Base-by-base conservation (phyloP, 2,888 invertebrate genomes). In the Parnassius apollo region DNA sequence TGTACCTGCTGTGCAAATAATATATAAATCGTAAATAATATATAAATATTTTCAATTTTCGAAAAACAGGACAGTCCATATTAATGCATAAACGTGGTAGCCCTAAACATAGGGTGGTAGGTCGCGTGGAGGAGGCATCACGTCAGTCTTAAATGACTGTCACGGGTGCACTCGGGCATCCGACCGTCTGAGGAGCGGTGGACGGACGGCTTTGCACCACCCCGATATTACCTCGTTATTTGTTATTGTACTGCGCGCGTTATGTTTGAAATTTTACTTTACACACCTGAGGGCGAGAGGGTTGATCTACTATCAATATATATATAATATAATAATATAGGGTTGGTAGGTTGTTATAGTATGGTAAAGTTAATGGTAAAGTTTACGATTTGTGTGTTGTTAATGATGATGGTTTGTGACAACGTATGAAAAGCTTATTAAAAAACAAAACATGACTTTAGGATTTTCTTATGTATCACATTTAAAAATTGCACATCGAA, bases 111-210 rank as follows among this genome's bases (percentile, higher is more conserved):
- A 66, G 64, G 67, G 65, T 68, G 62, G 59, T 64, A 66, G 66
- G 68, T 64, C 68, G 68, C 68, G 74, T 75, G 49, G 49, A 9
- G 74, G 76, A 77, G 77, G 78, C 77, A 83, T 86, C 88, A 83
- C 85, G 88, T 91, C 91, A 91, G 88, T 91, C 91, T 90, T 89
- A 90, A 90, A 90, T 90, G 90, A 91, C 86, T 90, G 90, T 90
- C 91, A 89, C 89, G 89, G 88, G 88, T 83, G 86, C 86, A 86
- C 83, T 86, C 81, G 77, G 77, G 81, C 80, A 76, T 80, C 75
- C 69, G 65, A 65, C 78, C 78, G 82, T 80, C 81, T 85, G 86
- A 88, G 83, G 88, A 87, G 85, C 85, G 81, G 69, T 72, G 79
- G 87, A 86, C 84, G 85, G 85, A 83, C 85, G 82, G 83, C 80